Evolutionary conservation across 2,797 vertebrate species (phyloP).

Genomic region (Benthosema pterotum): DNA sequence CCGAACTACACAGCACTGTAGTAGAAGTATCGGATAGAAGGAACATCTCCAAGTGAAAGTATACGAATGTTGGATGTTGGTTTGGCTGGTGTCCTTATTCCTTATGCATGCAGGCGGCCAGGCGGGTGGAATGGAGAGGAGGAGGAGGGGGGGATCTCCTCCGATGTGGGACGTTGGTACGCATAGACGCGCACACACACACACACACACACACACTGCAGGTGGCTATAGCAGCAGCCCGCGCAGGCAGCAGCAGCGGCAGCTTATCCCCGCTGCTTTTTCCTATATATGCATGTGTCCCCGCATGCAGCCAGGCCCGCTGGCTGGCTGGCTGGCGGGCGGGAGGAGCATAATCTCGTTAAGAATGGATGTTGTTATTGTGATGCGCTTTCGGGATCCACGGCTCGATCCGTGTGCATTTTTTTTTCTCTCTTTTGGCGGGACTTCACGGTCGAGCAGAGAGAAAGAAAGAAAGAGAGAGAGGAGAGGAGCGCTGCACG

Average conservation of each 20-base stretch:
- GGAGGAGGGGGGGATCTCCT: slow-evolving; percentile 50
- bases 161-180: slow-evolving; percentile 57
- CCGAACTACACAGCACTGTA: too few species aligned
- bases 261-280: slow-evolving; percentile 67
- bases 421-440: too few species aligned
- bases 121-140: slow-evolving; percentile 2
- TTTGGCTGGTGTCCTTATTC: slow-evolving; percentile 68
- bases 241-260: slow-evolving; percentile 25
- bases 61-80: slow-evolving; percentile 52
- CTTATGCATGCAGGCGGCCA: slow-evolving; percentile 43
- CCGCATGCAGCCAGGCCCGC: slow-evolving; percentile 75
- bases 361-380: slow-evolving; percentile 80
- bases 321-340: too few species aligned
- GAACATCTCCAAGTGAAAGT: too few species aligned
- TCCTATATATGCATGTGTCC: slow-evolving; percentile 63
- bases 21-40: too few species aligned
- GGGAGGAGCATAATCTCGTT: slow-evolving; percentile 78
- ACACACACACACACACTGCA: slow-evolving; percentile 59
- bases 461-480: too few species aligned
- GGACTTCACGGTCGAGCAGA: slow-evolving; percentile 60
- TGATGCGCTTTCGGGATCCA: slow-evolving; percentile 30
- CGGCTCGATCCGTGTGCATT: slow-evolving; percentile 67
- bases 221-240: too few species aligned
- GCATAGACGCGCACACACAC: too few species aligned
- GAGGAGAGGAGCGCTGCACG: too few species aligned